phyloP scores from a whole-genome alignment of 2,113 vertebrate species.

The Ellobius talpinus region DNA sequence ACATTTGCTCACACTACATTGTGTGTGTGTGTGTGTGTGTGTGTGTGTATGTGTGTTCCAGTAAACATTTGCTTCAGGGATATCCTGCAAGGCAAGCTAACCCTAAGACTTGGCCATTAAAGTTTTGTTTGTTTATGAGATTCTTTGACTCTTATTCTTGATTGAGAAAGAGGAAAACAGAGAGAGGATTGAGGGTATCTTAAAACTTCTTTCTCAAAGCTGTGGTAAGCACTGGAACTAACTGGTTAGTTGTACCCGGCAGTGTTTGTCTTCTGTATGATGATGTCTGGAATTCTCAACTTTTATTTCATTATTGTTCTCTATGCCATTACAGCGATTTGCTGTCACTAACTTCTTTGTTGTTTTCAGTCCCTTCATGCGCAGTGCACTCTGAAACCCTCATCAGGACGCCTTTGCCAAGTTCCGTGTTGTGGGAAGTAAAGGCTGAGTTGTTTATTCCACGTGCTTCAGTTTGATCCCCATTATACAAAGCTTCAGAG shows the following conservation, averaged over 20 bases:
- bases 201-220: conserved; percentile 26
- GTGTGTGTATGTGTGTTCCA: not conserved
- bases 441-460: conserved; percentile 70
- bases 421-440: conserved; percentile 98
- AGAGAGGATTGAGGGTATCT: not conserved
- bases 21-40: not conserved
- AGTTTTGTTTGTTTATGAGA: not conserved
- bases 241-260: not conserved
- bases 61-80: not conserved
- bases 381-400: conserved; percentile 96
- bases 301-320: conserved; percentile 39
- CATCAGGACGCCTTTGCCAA: conserved; percentile 97
- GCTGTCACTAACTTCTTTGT: conserved; percentile 68
- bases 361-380: conserved; percentile 97
- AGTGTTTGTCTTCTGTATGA: not conserved
- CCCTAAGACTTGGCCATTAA: not conserved
- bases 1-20: not conserved
- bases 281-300: not conserved
- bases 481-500: not conserved
- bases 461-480: not conserved
- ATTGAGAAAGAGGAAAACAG: not conserved
- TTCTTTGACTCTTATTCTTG: not conserved
- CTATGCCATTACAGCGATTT: accelerated
- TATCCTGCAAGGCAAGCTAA: too few relatives aligned
- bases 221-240: not conserved